Conservation (phyloP, 2,888 invertebrate species). For the Lasioglossum leucozonium region DNA sequence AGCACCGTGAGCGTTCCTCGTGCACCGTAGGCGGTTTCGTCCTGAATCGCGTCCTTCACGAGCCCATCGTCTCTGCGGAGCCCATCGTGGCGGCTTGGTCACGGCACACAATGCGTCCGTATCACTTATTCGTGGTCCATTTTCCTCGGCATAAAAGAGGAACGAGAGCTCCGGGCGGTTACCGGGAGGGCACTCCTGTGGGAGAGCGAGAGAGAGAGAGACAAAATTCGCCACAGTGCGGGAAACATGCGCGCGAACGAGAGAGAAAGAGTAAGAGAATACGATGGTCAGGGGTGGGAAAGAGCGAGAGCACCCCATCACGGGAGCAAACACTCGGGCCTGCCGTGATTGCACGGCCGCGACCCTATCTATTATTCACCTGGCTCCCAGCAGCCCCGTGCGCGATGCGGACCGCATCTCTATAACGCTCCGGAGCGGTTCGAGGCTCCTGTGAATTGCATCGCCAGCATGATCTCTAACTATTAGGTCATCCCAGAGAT, state of each 20-base stretch:
- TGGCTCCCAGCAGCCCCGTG: constrained; percentile 59
- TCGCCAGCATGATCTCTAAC: constrained; percentile 9
- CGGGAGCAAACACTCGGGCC: constrained; percentile 82
- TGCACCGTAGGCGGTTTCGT: constrained; percentile 33
- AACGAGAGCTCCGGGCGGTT: constrained; percentile 62
- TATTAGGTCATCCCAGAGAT: background rate
- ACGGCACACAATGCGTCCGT: constrained; percentile 76
- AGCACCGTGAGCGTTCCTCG: constrained; percentile 41
- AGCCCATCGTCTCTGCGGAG: constrained; percentile 10
- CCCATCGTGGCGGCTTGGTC: constrained; percentile 53
- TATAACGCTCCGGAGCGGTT: constrained; percentile 39
- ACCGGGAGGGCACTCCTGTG: constrained; percentile 63
- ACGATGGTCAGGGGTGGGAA: constrained; percentile 42
- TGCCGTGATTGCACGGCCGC: constrained; percentile 83
- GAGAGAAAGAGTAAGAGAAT: constrained; percentile 55
- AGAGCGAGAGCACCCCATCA: constrained; percentile 77
- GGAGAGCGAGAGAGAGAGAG: background rate
- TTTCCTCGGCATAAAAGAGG: constrained; percentile 78
- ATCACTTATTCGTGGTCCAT: constrained; percentile 83
- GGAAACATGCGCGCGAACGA: constrained; percentile 8
- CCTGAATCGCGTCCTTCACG: constrained; percentile 57
- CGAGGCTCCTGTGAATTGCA: constrained; percentile 39
- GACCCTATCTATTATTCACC: constrained; percentile 84
- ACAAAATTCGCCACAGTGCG: constrained; percentile 51
- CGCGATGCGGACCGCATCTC: constrained; percentile 38